phyloP scores from a whole-genome alignment of 2,888 invertebrate genomes.

The Phlogophora meticulosa region DNA sequence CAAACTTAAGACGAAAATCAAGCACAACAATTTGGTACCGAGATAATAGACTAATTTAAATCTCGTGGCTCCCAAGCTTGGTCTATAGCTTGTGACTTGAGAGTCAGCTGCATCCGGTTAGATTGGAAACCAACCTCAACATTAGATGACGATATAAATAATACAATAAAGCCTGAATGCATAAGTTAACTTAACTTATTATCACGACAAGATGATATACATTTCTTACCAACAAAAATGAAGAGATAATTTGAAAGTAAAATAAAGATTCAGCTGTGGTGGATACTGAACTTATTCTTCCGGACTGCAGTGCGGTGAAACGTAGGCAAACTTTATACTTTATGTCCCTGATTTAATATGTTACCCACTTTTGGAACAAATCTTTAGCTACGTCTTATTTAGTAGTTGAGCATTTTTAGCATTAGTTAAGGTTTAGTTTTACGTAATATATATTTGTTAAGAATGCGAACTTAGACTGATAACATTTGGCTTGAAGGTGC shows the following conservation, averaged over 20 bases:
- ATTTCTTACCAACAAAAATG: slow-evolving; percentile 21
- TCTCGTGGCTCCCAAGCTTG: too few species aligned
- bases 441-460: too few species aligned
- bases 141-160: too few species aligned
- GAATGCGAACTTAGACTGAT: not conserved
- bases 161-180: too few species aligned
- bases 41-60: too few species aligned
- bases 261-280: slow-evolving; percentile 55
- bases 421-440: not conserved
- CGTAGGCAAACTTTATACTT: slow-evolving; percentile 65
- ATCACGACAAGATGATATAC: not conserved
- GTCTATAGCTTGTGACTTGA: too few species aligned
- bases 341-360: slow-evolving; percentile 55
- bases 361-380: slow-evolving; percentile 49
- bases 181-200: not conserved
- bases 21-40: too few species aligned
- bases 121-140: too few species aligned
- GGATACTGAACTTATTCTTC: slow-evolving; percentile 54
- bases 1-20: too few species aligned
- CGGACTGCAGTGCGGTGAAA: slow-evolving; percentile 66
- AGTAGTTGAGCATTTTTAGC: slow-evolving; percentile 3
- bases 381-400: slow-evolving; percentile 37
- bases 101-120: too few species aligned
- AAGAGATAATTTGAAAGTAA: slow-evolving; percentile 36
- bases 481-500: too few species aligned